Percentiles rank a stretch among this genome's conserved stretches.
phyloP scores from a whole-genome alignment of 2,113 vertebrate genomes.

The Anolis carolinensis region DNA sequence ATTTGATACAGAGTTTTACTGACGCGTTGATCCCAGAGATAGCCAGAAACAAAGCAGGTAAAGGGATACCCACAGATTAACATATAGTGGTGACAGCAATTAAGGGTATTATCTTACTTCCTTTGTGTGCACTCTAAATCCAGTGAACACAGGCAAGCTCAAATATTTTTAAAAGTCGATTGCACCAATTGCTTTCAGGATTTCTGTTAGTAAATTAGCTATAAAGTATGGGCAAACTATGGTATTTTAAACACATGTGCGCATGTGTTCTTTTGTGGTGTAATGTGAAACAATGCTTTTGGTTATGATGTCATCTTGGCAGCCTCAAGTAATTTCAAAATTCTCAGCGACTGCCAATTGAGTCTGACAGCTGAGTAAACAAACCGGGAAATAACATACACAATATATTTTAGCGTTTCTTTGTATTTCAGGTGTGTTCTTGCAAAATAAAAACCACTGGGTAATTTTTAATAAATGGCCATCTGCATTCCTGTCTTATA shows the following conservation, averaged over 20 bases:
- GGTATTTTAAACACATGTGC: too few species aligned
- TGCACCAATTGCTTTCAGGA: background rate
- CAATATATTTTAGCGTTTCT: background rate
- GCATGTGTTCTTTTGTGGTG: background rate
- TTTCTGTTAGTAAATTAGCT: background rate
- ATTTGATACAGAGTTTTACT: conserved; percentile 11
- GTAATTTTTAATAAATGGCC: background rate
- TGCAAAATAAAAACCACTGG: background rate
- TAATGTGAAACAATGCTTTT: background rate
- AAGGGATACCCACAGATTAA: conserved; percentile 1
- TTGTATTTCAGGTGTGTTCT: background rate
- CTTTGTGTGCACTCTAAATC: conserved; percentile 9
- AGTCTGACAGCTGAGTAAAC: background rate
- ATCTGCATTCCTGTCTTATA: background rate
- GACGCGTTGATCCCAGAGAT: conserved; percentile 5
- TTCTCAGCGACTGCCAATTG: background rate
- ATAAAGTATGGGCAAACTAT: background rate
- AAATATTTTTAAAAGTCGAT: background rate
- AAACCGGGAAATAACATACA: background rate
- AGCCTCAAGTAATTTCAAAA: conserved; percentile 1
- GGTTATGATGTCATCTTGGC: background rate
- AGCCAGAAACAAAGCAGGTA: conserved; percentile 14
- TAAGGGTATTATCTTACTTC: conserved; percentile 18
- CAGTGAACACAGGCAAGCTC: conserved; percentile 1
- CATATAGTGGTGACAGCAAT: background rate